Percentiles rank a stretch among this genome's conserved stretches.
phyloP scores from a whole-genome alignment of 2,113 vertebrate genomes.

The Microtus montanus region DNA sequence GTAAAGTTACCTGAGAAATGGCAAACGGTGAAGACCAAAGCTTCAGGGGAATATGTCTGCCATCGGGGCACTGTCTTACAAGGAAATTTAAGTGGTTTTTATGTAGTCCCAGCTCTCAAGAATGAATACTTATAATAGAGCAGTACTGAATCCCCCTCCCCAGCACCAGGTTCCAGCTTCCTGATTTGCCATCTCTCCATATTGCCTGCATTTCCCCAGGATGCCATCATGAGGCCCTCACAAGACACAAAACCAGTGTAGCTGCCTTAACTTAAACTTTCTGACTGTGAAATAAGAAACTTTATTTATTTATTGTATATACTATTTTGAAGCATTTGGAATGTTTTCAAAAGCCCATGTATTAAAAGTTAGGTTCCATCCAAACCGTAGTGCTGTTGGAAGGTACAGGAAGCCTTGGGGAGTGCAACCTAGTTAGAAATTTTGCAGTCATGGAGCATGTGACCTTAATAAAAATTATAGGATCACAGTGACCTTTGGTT shows the following conservation, averaged over 20 bases:
- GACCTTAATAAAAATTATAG: neutral
- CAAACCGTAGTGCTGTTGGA: neutral
- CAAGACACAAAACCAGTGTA: neutral
- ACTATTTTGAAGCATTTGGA: neutral
- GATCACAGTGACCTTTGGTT: neutral
- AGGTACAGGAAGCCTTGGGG: neutral
- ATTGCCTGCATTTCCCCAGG: neutral
- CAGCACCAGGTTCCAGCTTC: neutral
- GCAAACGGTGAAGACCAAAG: neutral
- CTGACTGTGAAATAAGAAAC: neutral
- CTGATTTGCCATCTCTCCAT: neutral
- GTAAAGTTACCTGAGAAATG: neutral
- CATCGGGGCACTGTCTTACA: neutral
- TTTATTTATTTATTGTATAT: neutral
- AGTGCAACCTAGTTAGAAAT: neutral
- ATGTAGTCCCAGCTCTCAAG: neutral
- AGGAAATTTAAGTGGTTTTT: neutral
- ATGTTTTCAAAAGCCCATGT: neutral
- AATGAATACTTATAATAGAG: neutral
- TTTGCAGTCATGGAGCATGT: neutral
- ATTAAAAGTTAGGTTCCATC: neutral
- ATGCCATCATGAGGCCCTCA: no score
- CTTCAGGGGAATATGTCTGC: neutral
- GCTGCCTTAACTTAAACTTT: neutral
- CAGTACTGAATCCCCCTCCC: neutral